A percentile compares a stretch with the other conserved stretches of the same genome.
phyloP scores from a whole-genome alignment of 1,140 invertebrate species.

The Oedothorax gibbosus region DNA sequence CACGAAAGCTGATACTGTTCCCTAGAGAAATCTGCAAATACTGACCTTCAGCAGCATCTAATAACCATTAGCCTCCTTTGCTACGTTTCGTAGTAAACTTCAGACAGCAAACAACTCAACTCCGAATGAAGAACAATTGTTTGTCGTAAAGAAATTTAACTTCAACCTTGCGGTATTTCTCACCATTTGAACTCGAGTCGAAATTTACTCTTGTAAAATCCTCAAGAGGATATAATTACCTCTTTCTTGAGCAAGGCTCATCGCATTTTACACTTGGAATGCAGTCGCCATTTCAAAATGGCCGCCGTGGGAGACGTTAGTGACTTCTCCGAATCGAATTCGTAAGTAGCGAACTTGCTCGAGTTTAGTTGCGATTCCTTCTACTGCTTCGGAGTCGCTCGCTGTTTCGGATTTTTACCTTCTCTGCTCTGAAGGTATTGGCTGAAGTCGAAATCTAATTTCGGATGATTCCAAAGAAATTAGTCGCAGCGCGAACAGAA shows the following conservation, averaged over 20 bases:
- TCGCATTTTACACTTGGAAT: slow-evolving; percentile 2
- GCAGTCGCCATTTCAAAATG: slow-evolving; percentile 29
- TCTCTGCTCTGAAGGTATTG: neutral
- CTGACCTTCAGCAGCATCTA: too few relatives aligned
- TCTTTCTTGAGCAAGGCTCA: neutral
- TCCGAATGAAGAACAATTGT: slow-evolving; percentile 13
- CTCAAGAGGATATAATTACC: slow-evolving; percentile 26
- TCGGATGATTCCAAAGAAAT: slow-evolving; percentile 56
- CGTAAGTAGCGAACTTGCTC: neutral
- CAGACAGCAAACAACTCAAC: too few relatives aligned
- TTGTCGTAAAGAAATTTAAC: slow-evolving; percentile 22
- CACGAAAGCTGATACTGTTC: too few relatives aligned
- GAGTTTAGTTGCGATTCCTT: slow-evolving; percentile 21
- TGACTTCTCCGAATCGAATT: neutral
- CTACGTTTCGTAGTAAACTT: too few relatives aligned
- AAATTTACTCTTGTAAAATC: neutral
- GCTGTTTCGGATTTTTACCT: slow-evolving; percentile 24
- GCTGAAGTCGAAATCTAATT: slow-evolving; percentile 56
- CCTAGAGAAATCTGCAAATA: too few relatives aligned
- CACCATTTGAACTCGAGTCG: neutral
- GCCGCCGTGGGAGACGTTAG: slow-evolving; percentile 52
- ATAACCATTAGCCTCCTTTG: too few relatives aligned
- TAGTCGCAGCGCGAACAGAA: slow-evolving; percentile 28
- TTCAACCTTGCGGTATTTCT: slow-evolving; percentile 20
- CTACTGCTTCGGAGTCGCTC: slow-evolving; percentile 26